These are phyloP conservation scores for Microcaecilia unicolor DNA, from an alignment of 2,797 vertebrate species.

Conservation along the genomic window DNA sequence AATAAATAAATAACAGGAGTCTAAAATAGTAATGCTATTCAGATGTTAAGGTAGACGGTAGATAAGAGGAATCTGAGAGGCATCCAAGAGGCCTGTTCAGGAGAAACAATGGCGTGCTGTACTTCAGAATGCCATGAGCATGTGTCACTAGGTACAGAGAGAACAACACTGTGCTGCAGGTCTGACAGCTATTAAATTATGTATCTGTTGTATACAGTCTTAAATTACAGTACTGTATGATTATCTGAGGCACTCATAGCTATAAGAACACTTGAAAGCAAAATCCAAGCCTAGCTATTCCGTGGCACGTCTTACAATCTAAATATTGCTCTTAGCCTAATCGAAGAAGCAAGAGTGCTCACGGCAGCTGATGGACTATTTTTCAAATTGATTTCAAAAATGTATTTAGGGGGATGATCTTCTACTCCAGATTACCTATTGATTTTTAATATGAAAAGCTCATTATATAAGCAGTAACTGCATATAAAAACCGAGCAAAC, in stretches of 20 bases:
- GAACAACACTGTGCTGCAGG: conserved; percentile 1
- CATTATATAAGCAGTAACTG: conserved; percentile 97
- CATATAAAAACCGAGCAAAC: conserved; percentile 94
- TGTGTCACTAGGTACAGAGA: background rate
- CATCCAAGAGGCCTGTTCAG: background rate
- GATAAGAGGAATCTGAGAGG: conserved; percentile 5
- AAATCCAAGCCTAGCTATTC: conserved; percentile 61
- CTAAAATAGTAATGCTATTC: too few relatives aligned
- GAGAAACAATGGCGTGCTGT: conserved; percentile 4
- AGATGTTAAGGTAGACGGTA: too few relatives aligned
- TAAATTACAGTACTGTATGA: conserved; percentile 43
- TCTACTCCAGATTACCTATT: conserved; percentile 91
- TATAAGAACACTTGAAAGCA: conserved; percentile 52
- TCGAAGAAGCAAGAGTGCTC: conserved; percentile 76
- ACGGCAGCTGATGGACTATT: conserved; percentile 97
- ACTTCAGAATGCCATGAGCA: conserved; percentile 2
- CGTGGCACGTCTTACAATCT: conserved; percentile 61
- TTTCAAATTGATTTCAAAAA: conserved; percentile 99
- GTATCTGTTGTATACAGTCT: conserved; percentile 52
- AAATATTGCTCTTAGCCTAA: conserved; percentile 79
- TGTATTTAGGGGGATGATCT: conserved; percentile 97
- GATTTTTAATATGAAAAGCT: conserved; percentile 99
- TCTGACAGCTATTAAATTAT: conserved; percentile 47
- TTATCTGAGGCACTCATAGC: conserved; percentile 43
- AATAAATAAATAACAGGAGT: too few relatives aligned